These are phyloP conservation scores for Psittacula cyanocephala DNA, from an alignment of 2,113 vertebrate species.

Conservation along the genomic window DNA sequence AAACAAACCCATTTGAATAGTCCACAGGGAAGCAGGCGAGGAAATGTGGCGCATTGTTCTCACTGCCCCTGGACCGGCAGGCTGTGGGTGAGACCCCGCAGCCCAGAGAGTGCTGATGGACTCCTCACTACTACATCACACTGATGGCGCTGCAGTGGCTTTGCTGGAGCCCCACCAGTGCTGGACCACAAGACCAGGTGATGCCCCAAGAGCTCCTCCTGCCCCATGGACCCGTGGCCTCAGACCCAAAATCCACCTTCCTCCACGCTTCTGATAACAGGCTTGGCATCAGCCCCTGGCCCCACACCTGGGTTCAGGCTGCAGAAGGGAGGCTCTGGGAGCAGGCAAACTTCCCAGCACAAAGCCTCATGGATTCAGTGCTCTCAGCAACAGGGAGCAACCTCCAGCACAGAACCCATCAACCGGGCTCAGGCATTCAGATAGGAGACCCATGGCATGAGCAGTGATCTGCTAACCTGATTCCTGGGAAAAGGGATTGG, in stretches of 20 bases:
- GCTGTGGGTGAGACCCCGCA: not conserved
- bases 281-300: not conserved
- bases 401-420: not conserved
- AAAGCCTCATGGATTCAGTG: accelerated
- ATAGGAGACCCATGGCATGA: accelerated
- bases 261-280: accelerated
- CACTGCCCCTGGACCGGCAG: accelerated
- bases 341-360: not conserved
- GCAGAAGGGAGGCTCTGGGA: not conserved
- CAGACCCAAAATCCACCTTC: accelerated
- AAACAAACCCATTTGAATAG: not conserved
- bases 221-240: accelerated
- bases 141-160: not conserved
- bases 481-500: not conserved
- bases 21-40: not conserved
- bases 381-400: not conserved
- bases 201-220: not conserved
- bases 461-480: not conserved
- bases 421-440: not conserved
- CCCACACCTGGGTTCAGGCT: accelerated
- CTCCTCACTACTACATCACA: accelerated
- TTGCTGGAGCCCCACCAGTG: not conserved
- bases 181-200: accelerated
- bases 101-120: not conserved
- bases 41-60: accelerated